phyloP scores from a whole-genome alignment of 2,888 invertebrate species.

The Galeopsomyia nigrocyanea region DNA sequence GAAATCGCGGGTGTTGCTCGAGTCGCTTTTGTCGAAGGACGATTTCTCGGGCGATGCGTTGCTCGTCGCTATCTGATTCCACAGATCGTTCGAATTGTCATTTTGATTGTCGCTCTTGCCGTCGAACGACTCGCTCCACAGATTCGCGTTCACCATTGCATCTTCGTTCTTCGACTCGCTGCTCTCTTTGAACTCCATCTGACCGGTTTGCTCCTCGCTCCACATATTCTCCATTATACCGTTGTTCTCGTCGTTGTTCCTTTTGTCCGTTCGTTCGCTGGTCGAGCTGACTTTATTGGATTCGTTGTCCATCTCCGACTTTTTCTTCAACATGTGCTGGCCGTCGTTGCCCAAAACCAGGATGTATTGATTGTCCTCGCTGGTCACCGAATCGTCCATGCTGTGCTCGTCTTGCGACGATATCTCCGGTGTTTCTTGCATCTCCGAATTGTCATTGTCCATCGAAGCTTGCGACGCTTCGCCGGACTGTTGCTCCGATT shows the following conservation, averaged over 20 bases:
- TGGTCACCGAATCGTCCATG: conserved; percentile 33
- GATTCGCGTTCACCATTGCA: background rate
- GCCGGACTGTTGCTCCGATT: conserved; percentile 62
- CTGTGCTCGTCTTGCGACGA: conserved; percentile 48
- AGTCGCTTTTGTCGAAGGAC: conserved; percentile 46
- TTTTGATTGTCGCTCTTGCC: background rate
- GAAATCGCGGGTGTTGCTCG: conserved; percentile 63
- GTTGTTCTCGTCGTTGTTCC: conserved; percentile 32
- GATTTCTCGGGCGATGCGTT: conserved; percentile 11
- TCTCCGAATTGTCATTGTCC: conserved; percentile 43
- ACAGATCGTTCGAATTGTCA: conserved; percentile 1
- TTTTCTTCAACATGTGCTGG: conserved; percentile 59
- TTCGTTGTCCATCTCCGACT: conserved; percentile 51
- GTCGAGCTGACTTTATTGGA: background rate
- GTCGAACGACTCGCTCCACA: background rate
- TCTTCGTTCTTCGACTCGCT: conserved; percentile 1
- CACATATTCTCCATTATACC: conserved; percentile 31
- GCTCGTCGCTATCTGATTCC: conserved; percentile 21
- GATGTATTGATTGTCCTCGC: conserved; percentile 62
- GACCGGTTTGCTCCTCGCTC: conserved; percentile 18
- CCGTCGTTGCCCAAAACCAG: conserved; percentile 61
- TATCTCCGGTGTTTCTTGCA: conserved; percentile 44
- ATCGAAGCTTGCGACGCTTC: conserved; percentile 50
- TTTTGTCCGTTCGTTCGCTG: conserved; percentile 23
- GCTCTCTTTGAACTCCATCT: conserved; percentile 30